Conservation (phyloP, 2,888 invertebrate genomes). For the Operophtera brumata region DNA sequence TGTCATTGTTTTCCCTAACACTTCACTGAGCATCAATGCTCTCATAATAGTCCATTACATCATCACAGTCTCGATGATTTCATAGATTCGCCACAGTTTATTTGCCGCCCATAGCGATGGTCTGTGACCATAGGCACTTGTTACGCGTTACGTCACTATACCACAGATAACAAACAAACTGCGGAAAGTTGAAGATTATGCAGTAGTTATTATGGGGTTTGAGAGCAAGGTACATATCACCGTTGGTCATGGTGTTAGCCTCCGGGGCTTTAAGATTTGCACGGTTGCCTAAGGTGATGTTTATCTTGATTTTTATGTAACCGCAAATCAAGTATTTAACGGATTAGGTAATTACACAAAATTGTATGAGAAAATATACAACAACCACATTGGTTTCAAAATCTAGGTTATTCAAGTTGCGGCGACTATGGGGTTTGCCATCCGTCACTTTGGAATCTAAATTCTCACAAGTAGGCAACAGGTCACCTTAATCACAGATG, state of each 20-base stretch:
- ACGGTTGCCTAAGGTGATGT: slow-evolving; percentile 47
- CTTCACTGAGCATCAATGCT: neutral
- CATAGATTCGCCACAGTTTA: slow-evolving; percentile 58
- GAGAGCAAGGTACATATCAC: slow-evolving; percentile 37
- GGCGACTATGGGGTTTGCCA: too few relatives aligned
- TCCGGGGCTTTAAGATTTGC: slow-evolving; percentile 53
- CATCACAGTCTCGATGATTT: slow-evolving; percentile 55
- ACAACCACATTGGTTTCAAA: too few relatives aligned
- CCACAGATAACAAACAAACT: neutral
- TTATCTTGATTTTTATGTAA: slow-evolving; percentile 51
- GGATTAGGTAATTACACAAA: slow-evolving; percentile 5
- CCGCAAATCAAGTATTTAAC: slow-evolving; percentile 14
- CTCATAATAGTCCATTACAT: slow-evolving; percentile 26
- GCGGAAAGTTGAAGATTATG: neutral
- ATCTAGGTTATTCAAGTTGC: too few relatives aligned
- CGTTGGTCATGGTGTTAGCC: slow-evolving; percentile 52
- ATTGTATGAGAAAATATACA: neutral
- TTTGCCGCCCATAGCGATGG: slow-evolving; percentile 35
- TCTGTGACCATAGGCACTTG: slow-evolving; percentile 47
- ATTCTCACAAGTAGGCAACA: too few relatives aligned
- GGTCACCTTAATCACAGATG: too few relatives aligned
- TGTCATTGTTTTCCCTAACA: neutral
- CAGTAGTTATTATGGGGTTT: slow-evolving; percentile 17
- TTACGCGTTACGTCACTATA: slow-evolving; percentile 27
- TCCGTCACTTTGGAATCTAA: too few relatives aligned